phyloP scores from a whole-genome alignment of 2,888 invertebrate species.

The Nemapogon koenigi region DNA sequence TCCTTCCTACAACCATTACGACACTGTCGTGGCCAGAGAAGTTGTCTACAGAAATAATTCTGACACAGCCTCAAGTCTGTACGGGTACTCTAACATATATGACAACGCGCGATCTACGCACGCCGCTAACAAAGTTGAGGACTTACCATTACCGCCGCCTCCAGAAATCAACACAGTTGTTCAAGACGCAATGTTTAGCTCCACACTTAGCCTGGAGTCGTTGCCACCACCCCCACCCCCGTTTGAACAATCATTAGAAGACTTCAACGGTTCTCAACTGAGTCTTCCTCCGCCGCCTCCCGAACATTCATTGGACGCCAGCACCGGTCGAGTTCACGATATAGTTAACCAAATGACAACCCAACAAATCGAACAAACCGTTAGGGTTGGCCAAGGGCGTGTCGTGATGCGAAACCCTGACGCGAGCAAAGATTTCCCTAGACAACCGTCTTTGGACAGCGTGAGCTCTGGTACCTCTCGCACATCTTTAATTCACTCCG shows the following conservation, averaged over 20 bases:
- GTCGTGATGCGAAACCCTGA: background rate
- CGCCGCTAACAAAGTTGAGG: conserved; percentile 29
- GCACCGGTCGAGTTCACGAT: conserved; percentile 43
- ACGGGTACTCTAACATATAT: conserved; percentile 56
- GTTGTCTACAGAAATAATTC: conserved; percentile 30
- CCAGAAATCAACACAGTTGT: conserved; percentile 44
- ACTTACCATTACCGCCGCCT: conserved; percentile 73
- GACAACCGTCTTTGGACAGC: conserved; percentile 65
- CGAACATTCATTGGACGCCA: conserved; percentile 47
- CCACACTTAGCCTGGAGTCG: conserved; percentile 80
- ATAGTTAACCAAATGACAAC: conserved; percentile 41
- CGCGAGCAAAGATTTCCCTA: conserved; percentile 41
- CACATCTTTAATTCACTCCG: conserved; percentile 46
- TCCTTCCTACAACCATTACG: conserved; percentile 36
- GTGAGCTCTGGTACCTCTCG: conserved; percentile 57
- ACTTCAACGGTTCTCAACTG: conserved; percentile 74
- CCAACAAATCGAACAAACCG: background rate
- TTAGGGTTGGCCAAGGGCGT: background rate
- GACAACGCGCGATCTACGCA: conserved; percentile 36
- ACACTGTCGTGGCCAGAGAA: conserved; percentile 32
- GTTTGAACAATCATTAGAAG: conserved; percentile 35
- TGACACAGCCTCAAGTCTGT: conserved; percentile 39
- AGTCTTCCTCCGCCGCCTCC: conserved; percentile 80
- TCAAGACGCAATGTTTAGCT: conserved; percentile 69
- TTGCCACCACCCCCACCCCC: conserved; percentile 80